A percentile compares a stretch with the other conserved stretches of the same genome.
Evolutionary conservation across 2,113 vertebrate species (phyloP).

Genomic region (Colossoma macropomum): DNA sequence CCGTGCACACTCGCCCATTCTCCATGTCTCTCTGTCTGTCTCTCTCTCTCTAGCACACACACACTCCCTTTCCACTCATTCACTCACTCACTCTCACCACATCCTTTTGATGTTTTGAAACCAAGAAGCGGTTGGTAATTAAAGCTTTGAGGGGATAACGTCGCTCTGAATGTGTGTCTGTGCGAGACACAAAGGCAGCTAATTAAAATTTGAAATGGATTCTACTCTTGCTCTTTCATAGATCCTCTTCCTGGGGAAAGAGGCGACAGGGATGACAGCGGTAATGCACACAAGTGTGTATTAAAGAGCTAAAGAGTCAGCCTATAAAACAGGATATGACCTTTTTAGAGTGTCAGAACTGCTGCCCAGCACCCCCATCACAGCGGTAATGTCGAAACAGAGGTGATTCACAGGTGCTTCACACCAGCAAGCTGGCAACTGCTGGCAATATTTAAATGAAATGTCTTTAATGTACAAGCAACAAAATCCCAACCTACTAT

Average conservation of each 20-base stretch:
- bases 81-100: conserved; percentile 29
- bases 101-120: conserved; percentile 74
- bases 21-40: conserved; percentile 41
- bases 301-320: conserved; percentile 68
- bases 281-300: conserved; percentile 48
- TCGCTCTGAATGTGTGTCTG: conserved; percentile 72
- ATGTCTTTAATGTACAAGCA: conserved; percentile 12
- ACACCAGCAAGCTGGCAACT: neutral
- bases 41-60: conserved; percentile 25
- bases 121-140: conserved; percentile 77
- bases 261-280: conserved; percentile 65
- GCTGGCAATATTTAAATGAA: conserved; percentile 16
- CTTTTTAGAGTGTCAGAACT: conserved; percentile 55
- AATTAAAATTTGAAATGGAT: conserved; percentile 79
- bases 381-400: conserved; percentile 33
- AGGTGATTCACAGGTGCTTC: conserved; percentile 37
- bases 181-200: conserved; percentile 72
- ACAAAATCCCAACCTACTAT: conserved; percentile 7
- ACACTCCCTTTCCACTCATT: conserved; percentile 40
- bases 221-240: conserved; percentile 65
- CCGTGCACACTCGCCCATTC: conserved; percentile 57
- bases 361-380: conserved; percentile 27
- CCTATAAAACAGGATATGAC: conserved; percentile 60
- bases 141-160: conserved; percentile 79
- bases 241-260: conserved; percentile 66